Base-by-base conservation (phyloP, 1,140 invertebrate species). In the Saccostrea cuccullata region DNA sequence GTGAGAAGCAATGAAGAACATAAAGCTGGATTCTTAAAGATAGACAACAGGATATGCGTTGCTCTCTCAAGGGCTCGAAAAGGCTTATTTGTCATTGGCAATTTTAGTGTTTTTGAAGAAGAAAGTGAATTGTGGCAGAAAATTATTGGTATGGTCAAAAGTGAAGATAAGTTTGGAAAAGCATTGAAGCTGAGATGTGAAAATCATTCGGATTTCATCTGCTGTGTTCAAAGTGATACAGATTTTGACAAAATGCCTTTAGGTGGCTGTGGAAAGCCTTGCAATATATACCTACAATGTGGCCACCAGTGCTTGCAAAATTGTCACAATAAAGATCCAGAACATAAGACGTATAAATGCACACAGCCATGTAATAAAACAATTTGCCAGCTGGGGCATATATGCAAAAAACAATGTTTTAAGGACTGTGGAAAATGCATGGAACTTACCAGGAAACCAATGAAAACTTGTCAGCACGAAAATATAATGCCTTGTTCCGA, bases 21-120 rank as follows among this genome's bases (percentile, higher is more conserved):
- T 15, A 96, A 96, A 56, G 96, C 98, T 92, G 98, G 98, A 5
- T 98, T 98, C 95, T 93, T 98, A 15, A 96, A 96, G 30, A 96
- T 96, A 73, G 95, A 96, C 70, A 98, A 98, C 95, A 95, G 98
- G 94, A 96, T 98, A 64, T 98, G 97, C 95, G 98, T 98, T 0
- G 97, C 97, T 12, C 94, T 98, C 6, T 98, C 97, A 0, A 94
- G 97, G 90, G 98, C 97, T 0, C 97, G 96, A 93, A 96, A 96
- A 95, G 98, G 97, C 90, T 91, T 97, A 70, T 97, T 95, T 91
- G 94, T 96, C 20, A 95, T 96, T 90, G 96, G 97, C 58, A 97
- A 98, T 94, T 96, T 97, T 90, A 92, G 96, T 3, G 95, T 96
- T 40, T 91, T 97, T 15, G 93, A 82, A 8, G 17, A 36, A 1